A percentile compares a stretch with the other conserved stretches of the same genome.
Conservation (phyloP, 1,140 invertebrate genomes). For the Meteorus sp. region DNA sequence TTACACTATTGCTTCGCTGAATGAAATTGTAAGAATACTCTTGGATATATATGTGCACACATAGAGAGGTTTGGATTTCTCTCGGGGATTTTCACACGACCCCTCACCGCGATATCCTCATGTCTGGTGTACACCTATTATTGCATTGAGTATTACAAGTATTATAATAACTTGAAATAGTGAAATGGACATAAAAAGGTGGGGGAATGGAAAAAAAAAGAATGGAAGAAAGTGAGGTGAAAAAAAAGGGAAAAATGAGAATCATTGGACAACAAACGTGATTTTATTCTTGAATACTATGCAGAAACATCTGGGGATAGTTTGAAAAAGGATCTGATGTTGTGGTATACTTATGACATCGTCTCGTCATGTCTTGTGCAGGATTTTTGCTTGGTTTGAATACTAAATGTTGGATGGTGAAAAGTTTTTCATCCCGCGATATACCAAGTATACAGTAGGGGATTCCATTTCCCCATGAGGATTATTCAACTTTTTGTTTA, state of each 20-base stretch:
- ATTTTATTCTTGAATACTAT: no score
- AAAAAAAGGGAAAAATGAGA: slow-evolving; percentile 5
- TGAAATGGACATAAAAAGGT: neutral
- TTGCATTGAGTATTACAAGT: neutral
- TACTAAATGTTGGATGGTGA: slow-evolving; percentile 26
- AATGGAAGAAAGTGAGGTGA: neutral
- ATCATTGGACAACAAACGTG: neutral
- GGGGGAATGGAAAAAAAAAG: neutral
- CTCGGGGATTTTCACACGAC: slow-evolving; percentile 31
- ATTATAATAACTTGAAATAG: neutral
- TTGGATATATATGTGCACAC: no score
- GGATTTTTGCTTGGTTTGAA: slow-evolving; percentile 30
- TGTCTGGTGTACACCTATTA: no score
- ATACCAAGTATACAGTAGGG: neutral
- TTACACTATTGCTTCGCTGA: slow-evolving; percentile 25
- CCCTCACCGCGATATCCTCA: no score
- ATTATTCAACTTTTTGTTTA: slow-evolving; percentile 29
- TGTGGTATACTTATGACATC: neutral
- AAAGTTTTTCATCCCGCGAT: slow-evolving; percentile 28
- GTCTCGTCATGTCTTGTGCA: neutral
- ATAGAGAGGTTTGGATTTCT: slow-evolving; percentile 15
- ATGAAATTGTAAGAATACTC: slow-evolving; percentile 32
- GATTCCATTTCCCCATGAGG: slow-evolving; percentile 17
- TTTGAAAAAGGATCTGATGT: slow-evolving; percentile 10
- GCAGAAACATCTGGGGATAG: neutral